A percentile compares a stretch with the other conserved stretches of the same genome.
phyloP scores from a whole-genome alignment of 2,888 invertebrate species.

The Ethmia dodecea region DNA sequence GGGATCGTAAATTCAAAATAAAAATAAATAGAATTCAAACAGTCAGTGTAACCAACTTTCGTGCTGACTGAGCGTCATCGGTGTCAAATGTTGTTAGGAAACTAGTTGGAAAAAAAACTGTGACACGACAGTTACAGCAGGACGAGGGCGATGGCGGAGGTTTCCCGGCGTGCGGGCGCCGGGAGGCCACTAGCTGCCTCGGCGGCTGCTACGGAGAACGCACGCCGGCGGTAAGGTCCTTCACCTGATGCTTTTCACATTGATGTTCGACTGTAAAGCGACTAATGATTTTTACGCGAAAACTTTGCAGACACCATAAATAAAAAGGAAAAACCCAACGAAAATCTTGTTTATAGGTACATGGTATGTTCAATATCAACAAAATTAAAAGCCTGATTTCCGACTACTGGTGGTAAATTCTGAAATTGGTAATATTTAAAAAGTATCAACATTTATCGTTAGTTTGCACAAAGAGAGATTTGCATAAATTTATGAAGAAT shows the following conservation, averaged over 20 bases:
- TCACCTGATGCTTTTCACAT: slow-evolving; percentile 21
- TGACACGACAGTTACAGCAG: slow-evolving; percentile 68
- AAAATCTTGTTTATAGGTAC: too few relatives aligned
- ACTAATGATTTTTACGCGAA: slow-evolving; percentile 7
- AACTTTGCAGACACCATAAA: too few relatives aligned
- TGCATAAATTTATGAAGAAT: too few relatives aligned
- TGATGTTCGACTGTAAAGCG: slow-evolving; percentile 15
- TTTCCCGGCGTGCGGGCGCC: slow-evolving; percentile 78
- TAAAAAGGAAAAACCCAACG: too few relatives aligned
- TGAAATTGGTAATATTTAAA: too few relatives aligned
- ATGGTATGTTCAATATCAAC: too few relatives aligned
- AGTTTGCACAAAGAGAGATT: too few relatives aligned
- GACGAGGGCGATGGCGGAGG: slow-evolving; percentile 73
- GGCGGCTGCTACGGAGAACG: slow-evolving; percentile 84
- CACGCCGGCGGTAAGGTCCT: slow-evolving; percentile 85
- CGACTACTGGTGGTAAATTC: too few relatives aligned
- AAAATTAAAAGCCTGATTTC: too few relatives aligned
- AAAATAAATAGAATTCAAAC: too few relatives aligned
- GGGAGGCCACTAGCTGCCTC: slow-evolving; percentile 81
- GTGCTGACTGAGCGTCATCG: background rate
- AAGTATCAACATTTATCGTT: too few relatives aligned
- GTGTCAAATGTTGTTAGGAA: slow-evolving; percentile 1
- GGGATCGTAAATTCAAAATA: too few relatives aligned
- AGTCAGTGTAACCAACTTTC: background rate
- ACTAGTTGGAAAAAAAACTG: slow-evolving; percentile 34